Evolutionary conservation across 30 jellyfish, hydroid and myxozoan genomes (phyloP).

Genomic region (Hydra vulgaris): DNA sequence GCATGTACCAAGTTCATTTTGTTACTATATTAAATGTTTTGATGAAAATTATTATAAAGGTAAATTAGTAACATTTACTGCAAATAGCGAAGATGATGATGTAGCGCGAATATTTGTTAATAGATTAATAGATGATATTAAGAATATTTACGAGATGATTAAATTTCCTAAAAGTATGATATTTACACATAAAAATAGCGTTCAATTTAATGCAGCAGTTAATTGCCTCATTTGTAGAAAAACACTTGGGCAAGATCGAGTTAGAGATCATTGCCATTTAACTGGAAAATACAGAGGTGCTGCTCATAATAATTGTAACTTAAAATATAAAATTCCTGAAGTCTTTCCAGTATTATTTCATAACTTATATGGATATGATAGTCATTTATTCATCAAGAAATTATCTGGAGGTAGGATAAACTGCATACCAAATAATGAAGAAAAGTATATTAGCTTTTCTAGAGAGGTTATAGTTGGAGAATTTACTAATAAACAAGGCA

Average conservation of each 20-base stretch:
- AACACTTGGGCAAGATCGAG: neutral
- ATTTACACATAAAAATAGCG: too few species aligned
- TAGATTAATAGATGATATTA: neutral
- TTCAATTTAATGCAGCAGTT: neutral
- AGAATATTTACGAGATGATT: neutral
- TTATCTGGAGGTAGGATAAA: neutral
- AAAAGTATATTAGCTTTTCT: constrained; percentile 6
- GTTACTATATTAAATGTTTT: neutral
- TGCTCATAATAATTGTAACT: constrained; percentile 35
- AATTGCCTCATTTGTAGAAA: neutral
- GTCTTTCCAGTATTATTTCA: constrained; percentile 25
- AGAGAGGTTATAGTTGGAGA: neutral
- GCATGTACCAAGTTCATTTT: neutral
- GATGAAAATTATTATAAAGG: neutral
- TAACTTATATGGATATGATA: constrained; percentile 39
- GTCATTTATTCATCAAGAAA: constrained; percentile 32
- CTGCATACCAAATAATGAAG: neutral
- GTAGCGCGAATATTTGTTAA: neutral
- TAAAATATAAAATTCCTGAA: constrained; percentile 19
- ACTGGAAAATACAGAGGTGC: constrained; percentile 52
- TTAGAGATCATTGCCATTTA: constrained; percentile 38
- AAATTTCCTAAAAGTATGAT: neutral
- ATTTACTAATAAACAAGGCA: neutral
- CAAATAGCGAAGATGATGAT: neutral
- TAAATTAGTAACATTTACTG: neutral